Evolutionary conservation across 2,797 vertebrate genomes (phyloP), one percentile per base, ranked within the genome.

Genomic region (Eutrigla gurnardus): DNA sequence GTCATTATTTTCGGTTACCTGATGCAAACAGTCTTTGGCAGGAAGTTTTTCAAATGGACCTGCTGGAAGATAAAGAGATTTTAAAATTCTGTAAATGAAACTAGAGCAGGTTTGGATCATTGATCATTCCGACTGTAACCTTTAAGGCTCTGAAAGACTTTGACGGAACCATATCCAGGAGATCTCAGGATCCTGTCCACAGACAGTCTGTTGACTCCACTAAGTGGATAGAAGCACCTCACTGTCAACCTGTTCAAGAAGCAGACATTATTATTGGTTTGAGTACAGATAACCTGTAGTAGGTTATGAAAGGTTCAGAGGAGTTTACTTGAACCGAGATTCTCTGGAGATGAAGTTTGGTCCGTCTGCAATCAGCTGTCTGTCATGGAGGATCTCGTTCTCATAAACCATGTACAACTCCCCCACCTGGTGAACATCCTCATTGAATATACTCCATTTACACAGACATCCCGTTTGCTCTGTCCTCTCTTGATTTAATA

Each of bases 321-420:
- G n/a, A 3, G 6, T 9, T 10, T 60, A 96, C 95, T 91, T 95
- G 77, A 94, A 94, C 73, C 92, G 91, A 64, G 94, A 91, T 55
- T 96, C 92, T 75, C 95, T 94, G 50, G 88, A 94, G 76, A 95
- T 93, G 18, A 63, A 80, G 0, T 91, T 78, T 4, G 12, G 69
- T 33, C 89, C 79, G 4, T 76, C 76, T 71, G 89, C 73, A 18
- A 94, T 80, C 37, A 83, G 78, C 69, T 89, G 93, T 76, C 89
- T 89, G 67, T 95, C 89, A 45, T 92, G 91, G 57, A 93, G 58
- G 47, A 96, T 92, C 91, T 95, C 92, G 3, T 96, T 96, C 89
- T 96, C 94, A 60, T 96, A 96, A 72, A 93, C 80, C 67, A 94
- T 46, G 62, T 91, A 91, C 9, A 86, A 86, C 13, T 92, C 94